phyloP scores from a whole-genome alignment of 2,888 invertebrate species.

The Sarcophaga subvicina region DNA sequence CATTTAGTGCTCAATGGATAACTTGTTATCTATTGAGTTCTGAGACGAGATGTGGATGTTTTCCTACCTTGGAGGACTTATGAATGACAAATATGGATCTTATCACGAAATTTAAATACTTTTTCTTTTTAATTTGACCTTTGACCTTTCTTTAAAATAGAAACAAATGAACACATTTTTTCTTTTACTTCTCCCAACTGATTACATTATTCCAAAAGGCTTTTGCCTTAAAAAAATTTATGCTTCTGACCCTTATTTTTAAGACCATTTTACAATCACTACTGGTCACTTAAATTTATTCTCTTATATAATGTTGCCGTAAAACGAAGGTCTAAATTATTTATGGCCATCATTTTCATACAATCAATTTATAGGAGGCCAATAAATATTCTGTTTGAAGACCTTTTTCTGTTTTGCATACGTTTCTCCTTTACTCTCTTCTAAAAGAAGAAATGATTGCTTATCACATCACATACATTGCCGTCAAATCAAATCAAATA shows the following conservation, averaged over 20 bases:
- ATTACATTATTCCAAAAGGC: too few relatives aligned
- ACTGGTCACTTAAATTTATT: background rate
- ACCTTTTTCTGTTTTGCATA: conserved; percentile 29
- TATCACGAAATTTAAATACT: too few relatives aligned
- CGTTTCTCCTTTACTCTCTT: background rate
- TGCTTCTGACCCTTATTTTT: background rate
- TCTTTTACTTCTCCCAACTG: too few relatives aligned
- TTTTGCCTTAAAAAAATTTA: background rate
- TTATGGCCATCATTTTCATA: background rate
- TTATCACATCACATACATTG: conserved; percentile 3
- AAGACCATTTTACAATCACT: background rate
- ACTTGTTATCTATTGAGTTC: too few relatives aligned
- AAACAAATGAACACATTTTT: too few relatives aligned
- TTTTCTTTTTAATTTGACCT: too few relatives aligned
- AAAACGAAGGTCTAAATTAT: conserved; percentile 9
- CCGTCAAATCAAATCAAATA: conserved; percentile 22
- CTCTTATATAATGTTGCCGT: background rate
- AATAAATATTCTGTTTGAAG: conserved; percentile 37
- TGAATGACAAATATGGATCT: too few relatives aligned
- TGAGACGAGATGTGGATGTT: too few relatives aligned
- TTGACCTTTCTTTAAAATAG: too few relatives aligned
- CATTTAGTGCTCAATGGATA: too few relatives aligned
- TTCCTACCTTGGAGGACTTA: too few relatives aligned
- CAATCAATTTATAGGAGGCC: conserved; percentile 30
- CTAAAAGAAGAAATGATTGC: background rate